Conservation (phyloP, 1,140 invertebrate species). For the Zelostemma sp. region DNA sequence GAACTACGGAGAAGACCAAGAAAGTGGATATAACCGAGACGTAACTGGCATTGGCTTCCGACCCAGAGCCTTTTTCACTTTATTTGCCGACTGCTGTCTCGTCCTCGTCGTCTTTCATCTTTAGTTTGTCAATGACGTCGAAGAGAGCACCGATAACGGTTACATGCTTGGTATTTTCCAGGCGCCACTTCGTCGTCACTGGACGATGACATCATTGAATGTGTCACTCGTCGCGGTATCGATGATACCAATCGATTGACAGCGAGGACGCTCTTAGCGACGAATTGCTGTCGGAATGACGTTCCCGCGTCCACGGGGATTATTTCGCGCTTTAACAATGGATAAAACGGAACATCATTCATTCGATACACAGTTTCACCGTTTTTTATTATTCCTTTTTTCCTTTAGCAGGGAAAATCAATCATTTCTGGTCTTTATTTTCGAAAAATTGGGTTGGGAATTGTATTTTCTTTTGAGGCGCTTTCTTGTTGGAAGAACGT, state of each 20-base stretch:
- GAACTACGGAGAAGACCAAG: slow-evolving; percentile 1
- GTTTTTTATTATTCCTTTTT: no score
- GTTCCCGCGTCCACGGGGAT: slow-evolving; percentile 15
- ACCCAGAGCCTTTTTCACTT: slow-evolving; percentile 37
- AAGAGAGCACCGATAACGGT: slow-evolving; percentile 20
- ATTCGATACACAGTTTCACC: no score
- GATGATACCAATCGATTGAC: slow-evolving; percentile 42
- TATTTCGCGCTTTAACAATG: not conserved
- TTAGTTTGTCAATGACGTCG: slow-evolving; percentile 5
- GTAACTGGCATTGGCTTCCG: slow-evolving; percentile 50
- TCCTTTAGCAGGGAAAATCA: no score
- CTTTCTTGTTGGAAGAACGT: no score
- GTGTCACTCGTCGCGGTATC: slow-evolving; percentile 28
- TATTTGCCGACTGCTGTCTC: slow-evolving; percentile 57
- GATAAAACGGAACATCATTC: not conserved
- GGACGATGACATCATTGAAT: slow-evolving; percentile 28
- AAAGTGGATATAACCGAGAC: slow-evolving; percentile 31
- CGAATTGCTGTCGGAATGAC: slow-evolving; percentile 38
- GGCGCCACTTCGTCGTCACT: slow-evolving; percentile 22
- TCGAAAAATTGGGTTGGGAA: no score
- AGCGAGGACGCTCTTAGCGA: slow-evolving; percentile 38
- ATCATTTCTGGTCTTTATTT: no score
- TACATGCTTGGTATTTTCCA: slow-evolving; percentile 11
- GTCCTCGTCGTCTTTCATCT: slow-evolving; percentile 14
- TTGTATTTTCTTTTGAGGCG: no score